Base-by-base conservation (phyloP, 2,113 vertebrate species). In the Garra rufa region DNA sequence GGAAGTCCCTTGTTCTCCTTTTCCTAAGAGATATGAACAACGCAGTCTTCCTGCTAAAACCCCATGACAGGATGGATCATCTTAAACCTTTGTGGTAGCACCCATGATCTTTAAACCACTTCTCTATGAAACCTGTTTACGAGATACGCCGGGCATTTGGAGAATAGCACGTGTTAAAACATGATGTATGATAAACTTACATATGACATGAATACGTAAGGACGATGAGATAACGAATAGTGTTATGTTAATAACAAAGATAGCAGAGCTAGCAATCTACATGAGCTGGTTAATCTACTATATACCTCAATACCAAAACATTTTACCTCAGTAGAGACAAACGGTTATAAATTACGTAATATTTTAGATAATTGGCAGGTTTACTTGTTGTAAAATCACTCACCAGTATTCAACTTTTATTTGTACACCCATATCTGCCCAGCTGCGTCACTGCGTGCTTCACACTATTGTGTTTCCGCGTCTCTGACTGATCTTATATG, bases 361-460 rank as follows among this genome's bases (percentile, higher is more conserved):
- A 14, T 30, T 43, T 21, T 5, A 59, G 6, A 34, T 15, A 2
- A 38, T 38, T 43, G n/a, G 21, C 3, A 10, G 21, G 52, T 3
- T 5, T 1, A 0, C 41, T 10, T 10, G n/a, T 4, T 9, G 30
- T n/a, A 14, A 82, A 63, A 46, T 19, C 6, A 78, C 43, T 7
- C 89, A 95, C 95, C 95, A 95, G 69, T 95, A 95, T 78, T 95
- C 95, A 0, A 95, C 95, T 84, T 5, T 34, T 7, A 95, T 19
- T 70, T 7, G 78, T 10, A 94, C 84, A 14, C 79, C 89, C 94
- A 94, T 94, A 0, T 50, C 44, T 19, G 3, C 41, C 11, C 10
- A 6, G 19, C 46, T 44, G 2, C 9, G 2, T 52, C 38, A 26
- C 50, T 69, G 28, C 15, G 11, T 43, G 14, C 9, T 28, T 2